phyloP scores from a whole-genome alignment of 2,113 vertebrate genomes.

The Tonatia bakeri region DNA sequence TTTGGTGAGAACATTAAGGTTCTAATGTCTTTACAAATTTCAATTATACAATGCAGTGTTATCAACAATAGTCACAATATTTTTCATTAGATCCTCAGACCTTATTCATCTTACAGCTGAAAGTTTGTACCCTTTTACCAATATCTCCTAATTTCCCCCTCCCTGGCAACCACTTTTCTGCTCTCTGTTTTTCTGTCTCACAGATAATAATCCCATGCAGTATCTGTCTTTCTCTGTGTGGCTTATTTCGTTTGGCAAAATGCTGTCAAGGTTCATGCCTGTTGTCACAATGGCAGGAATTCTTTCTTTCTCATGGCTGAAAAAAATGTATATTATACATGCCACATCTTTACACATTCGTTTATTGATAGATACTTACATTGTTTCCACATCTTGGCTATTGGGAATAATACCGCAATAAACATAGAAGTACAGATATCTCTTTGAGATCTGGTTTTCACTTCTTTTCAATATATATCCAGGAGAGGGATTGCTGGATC shows the following conservation, averaged over 20 bases:
- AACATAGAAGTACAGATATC: no score
- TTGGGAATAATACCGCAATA: no score
- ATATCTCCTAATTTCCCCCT: neutral
- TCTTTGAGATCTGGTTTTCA: no score
- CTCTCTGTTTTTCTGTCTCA: neutral
- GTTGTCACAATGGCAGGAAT: neutral
- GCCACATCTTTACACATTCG: neutral
- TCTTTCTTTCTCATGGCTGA: neutral
- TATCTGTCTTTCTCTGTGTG: neutral
- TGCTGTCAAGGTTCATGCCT: neutral
- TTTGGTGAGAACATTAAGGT: neutral
- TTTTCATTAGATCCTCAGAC: neutral
- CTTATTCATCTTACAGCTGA: no score
- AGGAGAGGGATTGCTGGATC: no score
- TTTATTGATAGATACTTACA: neutral
- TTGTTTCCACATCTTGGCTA: neutral
- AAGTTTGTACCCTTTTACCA: no score
- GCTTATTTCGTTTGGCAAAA: neutral
- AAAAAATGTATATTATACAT: neutral
- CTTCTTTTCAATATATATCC: no score
- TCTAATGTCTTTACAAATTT: neutral
- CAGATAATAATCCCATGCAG: no score
- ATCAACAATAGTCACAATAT: neutral
- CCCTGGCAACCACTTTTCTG: neutral
- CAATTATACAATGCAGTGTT: neutral